Evolutionary conservation across 2,888 invertebrate genomes (phyloP).

Genomic region (Aromia moschata): DNA sequence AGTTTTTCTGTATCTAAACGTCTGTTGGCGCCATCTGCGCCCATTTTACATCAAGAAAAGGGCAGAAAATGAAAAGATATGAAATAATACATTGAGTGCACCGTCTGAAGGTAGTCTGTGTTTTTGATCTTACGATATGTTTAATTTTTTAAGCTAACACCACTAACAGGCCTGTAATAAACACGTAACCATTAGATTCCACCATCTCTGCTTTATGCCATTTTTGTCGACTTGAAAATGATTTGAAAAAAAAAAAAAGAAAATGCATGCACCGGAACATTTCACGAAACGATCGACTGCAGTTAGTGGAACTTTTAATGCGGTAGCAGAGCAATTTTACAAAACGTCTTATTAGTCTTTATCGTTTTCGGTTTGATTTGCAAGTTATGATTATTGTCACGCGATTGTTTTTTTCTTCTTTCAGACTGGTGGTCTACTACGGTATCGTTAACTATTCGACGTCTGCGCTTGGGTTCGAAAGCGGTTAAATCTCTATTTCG

Average conservation of each 20-base stretch:
- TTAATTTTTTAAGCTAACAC: too few species aligned
- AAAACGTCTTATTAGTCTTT: conserved; percentile 43
- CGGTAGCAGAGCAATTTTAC: conserved; percentile 29
- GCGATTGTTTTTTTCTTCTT: conserved; percentile 29
- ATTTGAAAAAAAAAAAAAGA: background rate
- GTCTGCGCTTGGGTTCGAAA: conserved; percentile 1
- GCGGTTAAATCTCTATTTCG: background rate
- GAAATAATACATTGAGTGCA: too few species aligned
- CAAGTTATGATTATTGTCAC: conserved; percentile 37
- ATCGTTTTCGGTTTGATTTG: conserved; percentile 36
- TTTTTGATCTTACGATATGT: too few species aligned
- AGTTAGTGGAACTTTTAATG: conserved; percentile 31
- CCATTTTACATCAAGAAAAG: too few species aligned
- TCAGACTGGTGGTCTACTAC: conserved; percentile 2
- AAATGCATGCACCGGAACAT: conserved; percentile 1
- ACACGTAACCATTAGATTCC: too few species aligned
- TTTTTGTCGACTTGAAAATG: too few species aligned
- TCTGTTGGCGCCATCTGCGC: too few species aligned
- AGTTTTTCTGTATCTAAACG: too few species aligned
- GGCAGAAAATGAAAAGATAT: too few species aligned
- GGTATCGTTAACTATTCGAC: conserved; percentile 16
- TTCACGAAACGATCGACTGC: conserved; percentile 3
- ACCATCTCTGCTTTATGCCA: too few species aligned
- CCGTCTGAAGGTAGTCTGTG: too few species aligned
- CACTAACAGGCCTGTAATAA: too few species aligned